Evolutionary conservation across 2,797 vertebrate species (phyloP), one percentile per base, ranked within the genome.

Genomic region (Rhynchonycteris naso): DNA sequence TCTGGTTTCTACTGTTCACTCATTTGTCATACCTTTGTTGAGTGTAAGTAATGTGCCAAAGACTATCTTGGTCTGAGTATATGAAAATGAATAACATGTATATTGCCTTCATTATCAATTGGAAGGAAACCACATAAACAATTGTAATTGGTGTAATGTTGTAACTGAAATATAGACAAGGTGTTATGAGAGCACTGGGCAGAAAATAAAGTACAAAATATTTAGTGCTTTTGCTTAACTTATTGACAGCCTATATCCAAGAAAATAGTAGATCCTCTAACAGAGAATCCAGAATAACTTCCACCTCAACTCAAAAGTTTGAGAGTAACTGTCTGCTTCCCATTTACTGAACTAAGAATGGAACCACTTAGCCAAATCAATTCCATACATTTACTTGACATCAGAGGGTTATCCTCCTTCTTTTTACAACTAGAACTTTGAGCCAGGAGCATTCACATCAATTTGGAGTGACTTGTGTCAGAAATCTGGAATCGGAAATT

Each of bases 201-300:
- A 71, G 28, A 83, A 54, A 94, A 87, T 90, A 88, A 87, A 90
- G 50, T 47, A 63, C 30, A 52, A 78, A 33, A 56, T 90, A 83
- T 66, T 58, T 24, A 9, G 22, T 43, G 30, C 15, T 92, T 58
- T 88, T 43, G n/a, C 14, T 71, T 71, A 47, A 88, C 35, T 66
- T 66, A 65, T 30, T 47, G 21, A 71, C 14, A 43, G 38, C 24
- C 71, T 68, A 13, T 80, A 33, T 91, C 54, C 22, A 56, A 22
- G 54, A 93, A 19, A 88, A 59, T 2, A 74, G 22, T 63, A 93
- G 16, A 50, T 26, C 19, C 22, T 75, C 38, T 84, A 58, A n/a
- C 15, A 28, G 12, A 88, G 15, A 85, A 66, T 76, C 12, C 18
- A 88, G 6, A 47, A 56, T 19, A 83, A 18, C n/a, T 91, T 87